Percentiles rank a stretch among this genome's conserved stretches.
phyloP scores from a whole-genome alignment of 1,140 invertebrate genomes.

The Papilio polyxenes region DNA sequence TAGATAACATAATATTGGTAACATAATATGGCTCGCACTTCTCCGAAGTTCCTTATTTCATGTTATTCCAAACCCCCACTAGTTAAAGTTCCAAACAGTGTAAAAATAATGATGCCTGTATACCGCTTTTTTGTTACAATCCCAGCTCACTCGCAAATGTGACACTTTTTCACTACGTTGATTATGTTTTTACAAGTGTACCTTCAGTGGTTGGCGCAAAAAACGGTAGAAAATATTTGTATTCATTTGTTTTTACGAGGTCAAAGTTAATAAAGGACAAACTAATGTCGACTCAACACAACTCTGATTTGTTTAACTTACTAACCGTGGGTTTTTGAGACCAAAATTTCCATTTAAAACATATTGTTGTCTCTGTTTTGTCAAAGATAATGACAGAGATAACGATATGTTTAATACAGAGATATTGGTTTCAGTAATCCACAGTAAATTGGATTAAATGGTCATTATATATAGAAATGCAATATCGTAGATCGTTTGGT shows the following conservation, averaged over 20 bases:
- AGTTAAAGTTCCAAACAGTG: not conserved
- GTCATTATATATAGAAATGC: not conserved
- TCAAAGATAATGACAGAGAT: too few relatives aligned
- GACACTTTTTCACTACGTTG: conserved; percentile 8
- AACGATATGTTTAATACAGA: too few relatives aligned
- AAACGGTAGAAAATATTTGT: conserved; percentile 1
- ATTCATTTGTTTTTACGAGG: not conserved
- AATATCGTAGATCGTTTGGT: not conserved
- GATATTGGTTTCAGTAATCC: too few relatives aligned
- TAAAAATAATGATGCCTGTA: conserved; percentile 11
- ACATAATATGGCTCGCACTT: conserved; percentile 42
- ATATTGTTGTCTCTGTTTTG: too few relatives aligned
- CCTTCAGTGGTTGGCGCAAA: not conserved
- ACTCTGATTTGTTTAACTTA: too few relatives aligned
- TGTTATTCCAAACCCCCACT: conserved; percentile 15
- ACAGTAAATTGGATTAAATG: not conserved
- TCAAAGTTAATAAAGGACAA: conserved; percentile 21
- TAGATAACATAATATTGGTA: conserved; percentile 46
- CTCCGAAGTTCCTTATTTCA: conserved; percentile 35
- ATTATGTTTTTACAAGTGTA: conserved; percentile 19
- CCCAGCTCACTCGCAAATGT: conserved; percentile 9
- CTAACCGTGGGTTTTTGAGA: too few relatives aligned
- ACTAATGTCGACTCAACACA: not conserved
- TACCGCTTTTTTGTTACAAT: not conserved
- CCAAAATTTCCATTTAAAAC: too few relatives aligned